A percentile compares a stretch with the other conserved stretches of the same genome.
Conservation (phyloP, 1,140 invertebrate genomes). For the Camponotus pennsylvanicus region DNA sequence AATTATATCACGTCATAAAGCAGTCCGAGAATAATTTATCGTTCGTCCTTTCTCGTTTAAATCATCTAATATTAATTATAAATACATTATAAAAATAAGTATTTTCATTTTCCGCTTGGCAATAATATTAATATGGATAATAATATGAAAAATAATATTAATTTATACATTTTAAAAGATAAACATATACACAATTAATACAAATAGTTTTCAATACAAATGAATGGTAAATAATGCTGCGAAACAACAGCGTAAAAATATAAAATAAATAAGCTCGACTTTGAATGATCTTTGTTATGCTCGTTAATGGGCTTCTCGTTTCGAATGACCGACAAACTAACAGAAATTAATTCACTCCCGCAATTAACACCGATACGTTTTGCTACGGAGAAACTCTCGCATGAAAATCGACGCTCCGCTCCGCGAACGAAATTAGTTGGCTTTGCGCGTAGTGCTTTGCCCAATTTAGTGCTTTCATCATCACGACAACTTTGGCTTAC, state of each 20-base stretch:
- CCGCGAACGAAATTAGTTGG: constrained; percentile 19
- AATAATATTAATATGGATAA: neutral
- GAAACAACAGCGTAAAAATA: neutral
- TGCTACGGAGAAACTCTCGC: constrained; percentile 14
- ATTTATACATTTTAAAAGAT: neutral
- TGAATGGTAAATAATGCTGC: neutral
- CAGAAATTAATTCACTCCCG: constrained; percentile 49
- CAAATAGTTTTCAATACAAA: neutral
- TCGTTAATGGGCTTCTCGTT: constrained; percentile 26
- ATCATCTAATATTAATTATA: neutral
- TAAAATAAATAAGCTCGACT: neutral
- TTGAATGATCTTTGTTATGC: neutral
- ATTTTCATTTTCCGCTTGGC: neutral
- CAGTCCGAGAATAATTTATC: constrained; percentile 52
- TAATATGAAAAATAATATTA: neutral
- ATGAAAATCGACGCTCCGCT: constrained; percentile 39
- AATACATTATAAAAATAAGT: neutral
- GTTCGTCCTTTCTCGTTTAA: neutral
- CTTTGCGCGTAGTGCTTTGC: constrained; percentile 27
- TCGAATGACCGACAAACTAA: constrained; percentile 30
- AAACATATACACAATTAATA: too few relatives aligned
- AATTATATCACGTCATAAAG: constrained; percentile 66
- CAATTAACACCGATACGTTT: constrained; percentile 46
- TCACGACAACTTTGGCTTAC: constrained; percentile 17
- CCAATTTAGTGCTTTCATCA: constrained; percentile 25